Percentiles rank a stretch among this genome's conserved stretches.
These are phyloP conservation scores for Ophioninae sp. DNA, from an alignment of 2,888 invertebrate species.

Conservation along the genomic window DNA sequence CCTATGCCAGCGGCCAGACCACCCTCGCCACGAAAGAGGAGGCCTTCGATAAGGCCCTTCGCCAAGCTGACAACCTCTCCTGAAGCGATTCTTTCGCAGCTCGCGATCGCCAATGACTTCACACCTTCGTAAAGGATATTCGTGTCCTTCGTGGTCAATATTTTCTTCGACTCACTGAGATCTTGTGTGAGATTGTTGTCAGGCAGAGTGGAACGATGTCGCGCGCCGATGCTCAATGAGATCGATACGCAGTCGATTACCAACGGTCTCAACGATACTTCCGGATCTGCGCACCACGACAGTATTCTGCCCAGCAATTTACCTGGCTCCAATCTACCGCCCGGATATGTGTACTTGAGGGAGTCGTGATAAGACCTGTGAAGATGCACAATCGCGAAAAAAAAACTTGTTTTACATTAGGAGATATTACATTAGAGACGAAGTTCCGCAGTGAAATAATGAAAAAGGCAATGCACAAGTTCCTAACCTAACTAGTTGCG, in stretches of 20 bases:
- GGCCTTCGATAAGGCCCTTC: slow-evolving; percentile 75
- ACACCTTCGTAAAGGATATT: slow-evolving; percentile 71
- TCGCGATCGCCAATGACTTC: slow-evolving; percentile 70
- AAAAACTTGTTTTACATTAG: background rate
- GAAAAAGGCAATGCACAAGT: no score
- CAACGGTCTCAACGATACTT: slow-evolving; percentile 69
- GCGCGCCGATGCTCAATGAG: slow-evolving; percentile 73
- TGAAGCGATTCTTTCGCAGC: slow-evolving; percentile 72
- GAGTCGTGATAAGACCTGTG: slow-evolving; percentile 75
- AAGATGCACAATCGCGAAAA: background rate
- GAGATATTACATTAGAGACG: no score
- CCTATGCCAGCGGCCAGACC: slow-evolving; percentile 74
- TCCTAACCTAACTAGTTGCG: no score
- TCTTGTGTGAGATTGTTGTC: slow-evolving; percentile 74
- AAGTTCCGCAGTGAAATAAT: no score
- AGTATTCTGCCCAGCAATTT: slow-evolving; percentile 75
- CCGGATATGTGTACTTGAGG: slow-evolving; percentile 77
- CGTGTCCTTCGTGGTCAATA: slow-evolving; percentile 70
- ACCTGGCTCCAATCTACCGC: slow-evolving; percentile 76
- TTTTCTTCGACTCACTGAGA: slow-evolving; percentile 72
- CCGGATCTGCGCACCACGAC: slow-evolving; percentile 75
- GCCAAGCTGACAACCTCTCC: slow-evolving; percentile 74
- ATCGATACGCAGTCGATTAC: slow-evolving; percentile 75
- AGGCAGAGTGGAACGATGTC: slow-evolving; percentile 71
- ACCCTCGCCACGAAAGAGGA: slow-evolving; percentile 72